A percentile compares a stretch with the other conserved stretches of the same genome.
Conservation (phyloP, 2,113 vertebrate genomes). For the Hymenochirus boettgeri region DNA sequence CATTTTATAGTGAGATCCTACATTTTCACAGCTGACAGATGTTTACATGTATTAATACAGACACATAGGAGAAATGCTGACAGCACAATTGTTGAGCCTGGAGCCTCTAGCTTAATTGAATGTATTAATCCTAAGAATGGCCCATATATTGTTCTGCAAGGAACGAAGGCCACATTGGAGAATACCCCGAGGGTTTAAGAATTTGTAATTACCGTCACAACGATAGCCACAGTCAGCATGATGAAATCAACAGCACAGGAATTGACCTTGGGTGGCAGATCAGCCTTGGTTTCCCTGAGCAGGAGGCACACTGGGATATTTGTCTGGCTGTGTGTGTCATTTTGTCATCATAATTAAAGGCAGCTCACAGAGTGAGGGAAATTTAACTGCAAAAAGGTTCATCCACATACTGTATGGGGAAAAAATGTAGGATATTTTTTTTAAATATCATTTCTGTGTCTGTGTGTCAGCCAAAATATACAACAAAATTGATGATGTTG, state of each 20-base stretch:
- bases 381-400: not conserved
- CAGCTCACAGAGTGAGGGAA: not conserved
- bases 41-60: constrained; percentile 1
- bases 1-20: not conserved
- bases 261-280: not conserved
- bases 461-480: not conserved
- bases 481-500: not conserved
- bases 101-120: not conserved
- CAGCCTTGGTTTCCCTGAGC: not conserved
- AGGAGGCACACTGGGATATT: not conserved
- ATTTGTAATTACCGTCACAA: constrained; percentile 11
- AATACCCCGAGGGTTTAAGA: constrained; percentile 1
- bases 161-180: not conserved
- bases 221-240: not conserved
- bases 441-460: not conserved
- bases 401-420: not conserved
- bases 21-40: not conserved
- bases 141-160: not conserved
- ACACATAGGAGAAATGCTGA: constrained; percentile 4
- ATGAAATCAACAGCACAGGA: constrained; percentile 10
- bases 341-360: constrained; percentile 2
- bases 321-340: not conserved
- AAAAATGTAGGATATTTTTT: not conserved
- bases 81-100: not conserved
- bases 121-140: constrained; percentile 9